Evolutionary conservation across 2,797 vertebrate genomes (phyloP).

Genomic region (Mormyrus hasselquistii): DNA sequence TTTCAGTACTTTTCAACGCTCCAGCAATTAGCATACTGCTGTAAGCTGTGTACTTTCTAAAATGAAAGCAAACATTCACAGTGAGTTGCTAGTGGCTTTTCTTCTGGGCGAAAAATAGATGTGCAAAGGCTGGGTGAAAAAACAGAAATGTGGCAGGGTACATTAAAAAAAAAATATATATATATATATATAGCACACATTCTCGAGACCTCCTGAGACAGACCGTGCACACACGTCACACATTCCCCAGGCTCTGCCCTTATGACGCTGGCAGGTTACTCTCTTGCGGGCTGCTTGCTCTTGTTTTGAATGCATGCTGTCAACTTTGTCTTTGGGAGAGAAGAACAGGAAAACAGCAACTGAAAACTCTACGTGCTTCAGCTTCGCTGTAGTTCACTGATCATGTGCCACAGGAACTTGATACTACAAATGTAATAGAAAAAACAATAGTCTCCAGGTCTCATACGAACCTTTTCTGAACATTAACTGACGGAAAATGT

Average conservation of each 20-base stretch:
- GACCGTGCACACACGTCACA: not conserved
- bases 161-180: not conserved
- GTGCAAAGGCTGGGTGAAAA: not conserved
- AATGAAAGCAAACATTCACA: conserved; percentile 40
- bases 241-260: not conserved
- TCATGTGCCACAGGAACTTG: not conserved
- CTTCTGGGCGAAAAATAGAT: not conserved
- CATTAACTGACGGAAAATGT: not conserved
- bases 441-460: not conserved
- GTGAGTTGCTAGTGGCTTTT: not conserved
- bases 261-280: not conserved
- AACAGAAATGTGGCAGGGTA: not conserved
- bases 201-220: not conserved
- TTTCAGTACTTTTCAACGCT: not conserved
- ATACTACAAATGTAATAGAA: not conserved
- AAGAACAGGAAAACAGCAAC: not conserved
- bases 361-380: not conserved
- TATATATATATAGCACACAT: not conserved
- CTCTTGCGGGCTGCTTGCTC: not conserved
- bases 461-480: not conserved
- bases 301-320: not conserved
- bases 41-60: conserved; percentile 37
- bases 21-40: not conserved
- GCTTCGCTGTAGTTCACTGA: not conserved
- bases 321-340: not conserved